Conservation (phyloP, 2,888 invertebrate species). For the Augiades crinisus region DNA sequence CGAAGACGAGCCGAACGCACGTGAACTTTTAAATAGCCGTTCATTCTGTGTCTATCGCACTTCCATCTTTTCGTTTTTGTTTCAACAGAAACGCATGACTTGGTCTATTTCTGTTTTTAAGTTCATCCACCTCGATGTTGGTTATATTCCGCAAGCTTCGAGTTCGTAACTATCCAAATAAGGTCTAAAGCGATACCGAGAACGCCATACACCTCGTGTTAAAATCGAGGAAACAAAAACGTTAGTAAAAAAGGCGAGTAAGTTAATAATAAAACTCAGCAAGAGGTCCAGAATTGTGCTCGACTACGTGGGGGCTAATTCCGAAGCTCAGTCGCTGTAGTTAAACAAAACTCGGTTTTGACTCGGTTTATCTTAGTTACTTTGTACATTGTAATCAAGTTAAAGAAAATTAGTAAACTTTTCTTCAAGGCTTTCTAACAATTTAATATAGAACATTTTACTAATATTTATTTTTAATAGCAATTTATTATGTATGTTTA, state of each 20-base stretch:
- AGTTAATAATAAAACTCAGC: conserved; percentile 39
- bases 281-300: conserved; percentile 36
- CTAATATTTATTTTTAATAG: background rate
- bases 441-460: background rate
- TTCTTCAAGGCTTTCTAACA: background rate
- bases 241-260: conserved; percentile 16
- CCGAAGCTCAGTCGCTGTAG: conserved; percentile 34
- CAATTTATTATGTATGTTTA: background rate
- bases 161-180: conserved; percentile 31
- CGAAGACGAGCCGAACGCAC: background rate
- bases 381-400: conserved; percentile 29
- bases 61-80: conserved; percentile 14
- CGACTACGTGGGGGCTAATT: conserved; percentile 35
- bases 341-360: conserved; percentile 30
- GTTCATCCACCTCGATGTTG: conserved; percentile 66
- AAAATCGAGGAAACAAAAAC: conserved; percentile 8
- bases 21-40: conserved; percentile 4
- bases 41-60: conserved; percentile 7
- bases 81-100: conserved; percentile 43
- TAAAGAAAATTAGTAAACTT: conserved; percentile 20
- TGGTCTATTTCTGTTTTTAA: conserved; percentile 61
- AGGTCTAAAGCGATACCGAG: background rate
- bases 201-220: background rate
- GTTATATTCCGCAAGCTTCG: conserved; percentile 54
- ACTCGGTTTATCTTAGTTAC: conserved; percentile 29